Conservation (phyloP, 2,113 vertebrate genomes). For the Nesogale talazaci region DNA sequence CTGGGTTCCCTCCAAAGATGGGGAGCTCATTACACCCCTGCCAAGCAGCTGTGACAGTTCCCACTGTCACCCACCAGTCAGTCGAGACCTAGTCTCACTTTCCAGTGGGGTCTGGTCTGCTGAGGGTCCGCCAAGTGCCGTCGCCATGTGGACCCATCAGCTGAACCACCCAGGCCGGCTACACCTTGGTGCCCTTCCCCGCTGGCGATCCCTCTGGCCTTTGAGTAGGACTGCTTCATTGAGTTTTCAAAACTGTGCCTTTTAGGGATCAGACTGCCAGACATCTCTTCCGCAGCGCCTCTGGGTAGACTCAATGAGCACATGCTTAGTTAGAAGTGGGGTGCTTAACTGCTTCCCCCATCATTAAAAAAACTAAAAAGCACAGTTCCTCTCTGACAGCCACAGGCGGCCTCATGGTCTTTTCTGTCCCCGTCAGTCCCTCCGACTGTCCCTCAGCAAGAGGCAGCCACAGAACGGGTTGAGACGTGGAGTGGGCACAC, state of each 20-base stretch:
- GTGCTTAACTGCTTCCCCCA: neutral
- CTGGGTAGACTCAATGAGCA: neutral
- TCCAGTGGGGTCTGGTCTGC: too few species aligned
- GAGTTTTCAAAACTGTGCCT: neutral
- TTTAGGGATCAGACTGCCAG: neutral
- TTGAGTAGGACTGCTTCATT: neutral
- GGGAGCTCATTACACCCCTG: neutral
- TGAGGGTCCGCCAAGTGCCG: too few species aligned
- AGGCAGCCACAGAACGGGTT: too few species aligned
- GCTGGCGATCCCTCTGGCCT: neutral
- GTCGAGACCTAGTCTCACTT: neutral
- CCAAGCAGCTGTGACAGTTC: accelerated
- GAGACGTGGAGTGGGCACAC: too few species aligned
- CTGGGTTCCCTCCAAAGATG: accelerated
- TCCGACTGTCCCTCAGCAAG: too few species aligned
- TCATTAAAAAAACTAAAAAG: too few species aligned
- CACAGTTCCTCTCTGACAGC: too few species aligned
- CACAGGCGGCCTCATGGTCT: too few species aligned
- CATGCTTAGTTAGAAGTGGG: too few species aligned
- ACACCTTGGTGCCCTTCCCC: too few species aligned
- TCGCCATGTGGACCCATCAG: too few species aligned
- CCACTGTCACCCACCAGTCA: accelerated
- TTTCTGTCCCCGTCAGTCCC: neutral
- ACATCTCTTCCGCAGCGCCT: neutral
- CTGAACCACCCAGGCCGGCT: too few species aligned